Evolutionary conservation across 2,797 vertebrate species (phyloP).

Genomic region (Schizopygopsis malacanthus): DNA sequence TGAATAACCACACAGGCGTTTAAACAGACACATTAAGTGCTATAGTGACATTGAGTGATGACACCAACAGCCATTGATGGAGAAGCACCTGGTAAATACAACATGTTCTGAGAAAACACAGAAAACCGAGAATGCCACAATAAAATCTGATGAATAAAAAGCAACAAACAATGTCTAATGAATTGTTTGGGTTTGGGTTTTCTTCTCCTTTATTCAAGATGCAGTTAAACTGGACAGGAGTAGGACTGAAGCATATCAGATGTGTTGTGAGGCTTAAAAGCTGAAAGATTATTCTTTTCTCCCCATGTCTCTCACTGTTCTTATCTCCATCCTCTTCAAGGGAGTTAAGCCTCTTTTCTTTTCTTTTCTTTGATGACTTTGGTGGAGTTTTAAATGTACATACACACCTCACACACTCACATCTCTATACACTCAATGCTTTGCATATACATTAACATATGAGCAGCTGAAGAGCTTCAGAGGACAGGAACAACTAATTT

Average conservation of each 20-base stretch:
- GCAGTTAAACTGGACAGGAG: constrained; percentile 35
- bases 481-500: neutral
- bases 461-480: constrained; percentile 7
- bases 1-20: constrained; percentile 23
- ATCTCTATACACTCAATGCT: constrained; percentile 48
- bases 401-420: constrained; percentile 50
- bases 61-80: neutral
- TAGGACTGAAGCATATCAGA: constrained; percentile 29
- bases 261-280: constrained; percentile 47
- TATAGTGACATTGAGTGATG: constrained; percentile 16
- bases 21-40: constrained; percentile 26
- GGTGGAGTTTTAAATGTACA: constrained; percentile 67
- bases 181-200: neutral
- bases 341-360: constrained; percentile 73
- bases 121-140: neutral
- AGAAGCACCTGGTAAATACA: constrained; percentile 17
- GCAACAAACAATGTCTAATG: neutral
- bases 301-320: constrained; percentile 24
- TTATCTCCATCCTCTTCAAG: constrained; percentile 36
- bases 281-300: constrained; percentile 43
- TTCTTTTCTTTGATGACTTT: constrained; percentile 69
- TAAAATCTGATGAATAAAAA: neutral
- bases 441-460: constrained; percentile 73
- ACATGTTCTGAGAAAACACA: constrained; percentile 20
- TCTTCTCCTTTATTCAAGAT: neutral